Base-by-base conservation (phyloP, 1,140 invertebrate species). In the Amyelois transitella region DNA sequence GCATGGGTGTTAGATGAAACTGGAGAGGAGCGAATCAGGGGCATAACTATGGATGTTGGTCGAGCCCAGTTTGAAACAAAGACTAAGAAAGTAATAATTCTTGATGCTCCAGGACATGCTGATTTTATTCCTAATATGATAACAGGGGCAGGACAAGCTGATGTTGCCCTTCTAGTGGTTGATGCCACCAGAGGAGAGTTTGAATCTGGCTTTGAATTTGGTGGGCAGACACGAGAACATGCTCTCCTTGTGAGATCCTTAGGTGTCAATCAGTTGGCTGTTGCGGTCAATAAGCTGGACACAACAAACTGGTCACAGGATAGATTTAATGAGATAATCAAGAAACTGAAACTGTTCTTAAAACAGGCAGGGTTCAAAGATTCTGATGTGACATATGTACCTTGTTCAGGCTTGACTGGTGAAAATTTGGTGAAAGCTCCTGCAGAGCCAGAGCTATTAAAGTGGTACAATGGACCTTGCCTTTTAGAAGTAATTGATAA, bases 61-160 rank as follows among this genome's bases (percentile, higher is more conserved):
- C 93, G 96, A 64, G 96, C 96, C 0, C 94, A 94, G 62, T 99
- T 99, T 90, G 96, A 98, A 86, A 99, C 98, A 1, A 91, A 93
- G 32, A 93, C 92, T 12, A 97, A 97, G 87, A 90, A 91, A 49
- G 91, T 98, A 1, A 96, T 94, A 3, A 88, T 99, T 44, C 85
- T 99, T 18, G 98, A 99, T 91, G 98, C 98, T 50, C 98, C 98
- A 2, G 98, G 98, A 0, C 98, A 99, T 83, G 97, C 95, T 89
- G 94, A 99, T 87, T 99, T 99, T 77, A 99, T 99, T 75, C 98
- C 98, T 0, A 99, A 99, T 75, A 99, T 99, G 98, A 99, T 99
- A 56, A 97, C 94, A 22, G 97, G 97, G 47, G 97, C 98, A 20
- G 95, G 97, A 8, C 97, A 99, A 88, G 98, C 98, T 20, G 98